Percentiles rank a stretch among this genome's conserved stretches.
Conservation (phyloP, 2,797 vertebrate species). For the Podarcis siculus region DNA sequence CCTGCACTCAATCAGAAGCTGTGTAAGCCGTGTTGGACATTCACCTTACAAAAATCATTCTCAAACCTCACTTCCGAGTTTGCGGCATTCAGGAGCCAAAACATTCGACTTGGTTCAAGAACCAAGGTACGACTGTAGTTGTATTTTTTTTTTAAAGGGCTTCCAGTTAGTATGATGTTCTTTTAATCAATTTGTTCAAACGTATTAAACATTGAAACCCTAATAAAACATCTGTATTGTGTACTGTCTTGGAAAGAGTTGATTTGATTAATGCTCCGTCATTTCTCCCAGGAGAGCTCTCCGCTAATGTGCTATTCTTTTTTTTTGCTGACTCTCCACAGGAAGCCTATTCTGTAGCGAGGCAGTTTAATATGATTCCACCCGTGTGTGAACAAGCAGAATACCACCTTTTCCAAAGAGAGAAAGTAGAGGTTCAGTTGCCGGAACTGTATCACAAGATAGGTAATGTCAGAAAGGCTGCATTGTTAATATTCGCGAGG, state of each 20-base stretch:
- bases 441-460: conserved; percentile 98
- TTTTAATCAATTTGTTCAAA: not conserved
- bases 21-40: rapidly evolving
- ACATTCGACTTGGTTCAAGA: too few species aligned
- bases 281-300: not conserved
- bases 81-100: too few species aligned
- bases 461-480: conserved; percentile 78
- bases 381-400: conserved; percentile 98
- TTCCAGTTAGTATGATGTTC: not conserved
- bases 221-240: not conserved
- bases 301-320: rapidly evolving
- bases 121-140: too few species aligned
- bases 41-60: too few species aligned
- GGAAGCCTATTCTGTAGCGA: conserved; percentile 97
- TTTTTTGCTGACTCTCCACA: conserved; percentile 56
- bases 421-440: conserved; percentile 98
- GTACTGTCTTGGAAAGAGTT: not conserved
- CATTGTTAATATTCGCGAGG: not conserved
- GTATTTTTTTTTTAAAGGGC: too few species aligned
- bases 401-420: conserved; percentile 97
- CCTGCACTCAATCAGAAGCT: too few species aligned
- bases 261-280: rapidly evolving
- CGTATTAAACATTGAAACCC: not conserved
- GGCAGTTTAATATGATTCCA: conserved; percentile 98
- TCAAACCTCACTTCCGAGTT: too few species aligned